Conservation (phyloP, 2,113 vertebrate species). For the Microcebus ravelobensis region DNA sequence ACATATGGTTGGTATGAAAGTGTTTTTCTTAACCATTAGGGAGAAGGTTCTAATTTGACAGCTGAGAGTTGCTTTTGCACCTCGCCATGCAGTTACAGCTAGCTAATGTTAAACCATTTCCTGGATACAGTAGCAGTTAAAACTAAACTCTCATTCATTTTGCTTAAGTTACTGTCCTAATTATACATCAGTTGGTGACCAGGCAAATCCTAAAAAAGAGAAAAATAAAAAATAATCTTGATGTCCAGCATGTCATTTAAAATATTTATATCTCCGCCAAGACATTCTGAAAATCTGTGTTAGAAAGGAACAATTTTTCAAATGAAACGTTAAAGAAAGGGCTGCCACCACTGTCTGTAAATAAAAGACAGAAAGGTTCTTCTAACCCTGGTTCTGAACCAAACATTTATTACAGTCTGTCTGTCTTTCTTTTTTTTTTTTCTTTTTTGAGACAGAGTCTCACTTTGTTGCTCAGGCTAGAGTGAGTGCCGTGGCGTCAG, state of each 20-base stretch:
- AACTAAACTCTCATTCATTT: conserved; percentile 34
- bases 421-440: neutral
- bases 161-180: neutral
- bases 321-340: conserved; percentile 9
- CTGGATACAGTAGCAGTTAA: conserved; percentile 28
- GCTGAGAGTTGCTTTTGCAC: neutral
- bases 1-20: neutral
- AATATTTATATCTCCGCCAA: neutral
- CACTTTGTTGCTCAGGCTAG: too few relatives aligned
- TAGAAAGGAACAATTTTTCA: neutral
- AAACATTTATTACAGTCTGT: neutral
- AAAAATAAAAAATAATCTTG: conserved; percentile 15
- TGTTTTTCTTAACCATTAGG: conserved; percentile 34
- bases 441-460: too few relatives aligned
- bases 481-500: too few relatives aligned
- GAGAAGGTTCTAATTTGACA: conserved; percentile 21
- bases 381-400: neutral
- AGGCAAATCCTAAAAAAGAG: neutral
- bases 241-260: conserved; percentile 7
- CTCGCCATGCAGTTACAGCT: neutral
- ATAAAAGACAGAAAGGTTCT: conserved; percentile 28
- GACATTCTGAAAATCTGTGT: conserved; percentile 14
- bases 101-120: conserved; percentile 25
- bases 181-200: neutral
- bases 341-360: neutral